Evolutionary conservation across 2,113 vertebrate genomes (phyloP).

Genomic region (Embiotoca jacksoni): DNA sequence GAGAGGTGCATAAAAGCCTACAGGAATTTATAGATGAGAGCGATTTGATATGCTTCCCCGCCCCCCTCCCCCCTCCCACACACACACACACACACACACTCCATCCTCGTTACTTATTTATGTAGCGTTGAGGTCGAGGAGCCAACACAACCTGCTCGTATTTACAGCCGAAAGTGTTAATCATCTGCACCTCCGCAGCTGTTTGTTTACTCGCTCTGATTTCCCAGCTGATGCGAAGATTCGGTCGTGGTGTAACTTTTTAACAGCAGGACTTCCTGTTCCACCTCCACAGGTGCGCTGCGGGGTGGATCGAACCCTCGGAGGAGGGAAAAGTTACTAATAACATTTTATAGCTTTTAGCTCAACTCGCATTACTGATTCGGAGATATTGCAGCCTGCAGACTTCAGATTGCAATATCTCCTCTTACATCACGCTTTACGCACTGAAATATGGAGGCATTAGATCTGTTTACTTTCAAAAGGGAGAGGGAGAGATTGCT

Average conservation of each 20-base stretch:
- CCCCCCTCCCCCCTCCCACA: no score
- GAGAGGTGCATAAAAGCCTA: neutral
- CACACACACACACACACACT: no score
- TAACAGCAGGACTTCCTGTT: neutral
- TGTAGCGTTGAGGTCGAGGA: slow-evolving; percentile 2
- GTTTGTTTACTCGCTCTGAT: slow-evolving; percentile 19
- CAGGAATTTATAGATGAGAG: neutral
- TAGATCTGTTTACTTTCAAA: slow-evolving; percentile 10
- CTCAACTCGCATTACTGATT: neutral
- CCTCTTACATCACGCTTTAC: slow-evolving; percentile 12
- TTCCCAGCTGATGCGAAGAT: slow-evolving; percentile 19
- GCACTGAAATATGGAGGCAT: neutral
- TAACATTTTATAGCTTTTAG: slow-evolving; percentile 9
- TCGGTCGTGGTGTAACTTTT: slow-evolving; percentile 1
- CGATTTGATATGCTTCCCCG: no score
- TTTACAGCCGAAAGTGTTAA: neutral
- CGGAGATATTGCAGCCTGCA: slow-evolving; percentile 20
- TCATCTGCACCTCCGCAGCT: slow-evolving; percentile 17
- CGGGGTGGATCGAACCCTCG: neutral
- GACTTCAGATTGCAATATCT: slow-evolving; percentile 28
- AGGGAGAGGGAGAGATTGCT: neutral
- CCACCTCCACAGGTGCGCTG: neutral
- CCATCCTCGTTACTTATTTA: neutral
- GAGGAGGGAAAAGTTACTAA: neutral
- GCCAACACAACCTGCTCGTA: neutral